Evolutionary conservation across 2,888 invertebrate species (phyloP).

Genomic region (Mimachlamys varia): DNA sequence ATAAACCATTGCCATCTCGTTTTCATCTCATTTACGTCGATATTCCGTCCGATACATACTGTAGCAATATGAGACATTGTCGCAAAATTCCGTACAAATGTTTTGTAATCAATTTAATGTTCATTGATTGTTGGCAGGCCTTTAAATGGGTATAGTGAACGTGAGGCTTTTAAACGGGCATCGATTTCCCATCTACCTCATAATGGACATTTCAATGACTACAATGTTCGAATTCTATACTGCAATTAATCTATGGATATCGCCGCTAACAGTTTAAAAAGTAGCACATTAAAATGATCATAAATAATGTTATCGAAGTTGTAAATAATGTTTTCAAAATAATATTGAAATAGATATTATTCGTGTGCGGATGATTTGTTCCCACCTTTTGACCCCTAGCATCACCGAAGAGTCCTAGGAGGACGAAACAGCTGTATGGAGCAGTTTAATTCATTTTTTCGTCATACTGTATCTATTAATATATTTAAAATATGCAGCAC

Average conservation of each 20-base stretch:
- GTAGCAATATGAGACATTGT: background rate
- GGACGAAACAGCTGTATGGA: no score
- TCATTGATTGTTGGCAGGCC: background rate
- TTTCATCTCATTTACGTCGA: constrained; percentile 13
- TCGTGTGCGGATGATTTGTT: no score
- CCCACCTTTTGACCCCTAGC: no score
- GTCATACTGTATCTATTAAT: no score
- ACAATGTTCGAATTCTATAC: background rate
- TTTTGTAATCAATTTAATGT: background rate
- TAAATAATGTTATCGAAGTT: no score
- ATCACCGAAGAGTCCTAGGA: no score
- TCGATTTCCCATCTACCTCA: background rate
- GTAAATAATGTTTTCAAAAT: no score
- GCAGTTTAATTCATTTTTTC: no score
- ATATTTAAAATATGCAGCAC: no score
- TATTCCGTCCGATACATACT: background rate
- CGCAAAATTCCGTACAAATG: background rate
- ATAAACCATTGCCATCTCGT: constrained; percentile 26
- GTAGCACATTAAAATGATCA: no score
- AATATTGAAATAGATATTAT: no score
- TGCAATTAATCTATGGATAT: background rate
- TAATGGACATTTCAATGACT: background rate
- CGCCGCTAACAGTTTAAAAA: background rate
- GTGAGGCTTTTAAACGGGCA: background rate
- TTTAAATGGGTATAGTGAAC: background rate